These are phyloP conservation scores for Acanthococcus lagerstroemiae DNA, from an alignment of 2,888 invertebrate species.

Conservation along the genomic window DNA sequence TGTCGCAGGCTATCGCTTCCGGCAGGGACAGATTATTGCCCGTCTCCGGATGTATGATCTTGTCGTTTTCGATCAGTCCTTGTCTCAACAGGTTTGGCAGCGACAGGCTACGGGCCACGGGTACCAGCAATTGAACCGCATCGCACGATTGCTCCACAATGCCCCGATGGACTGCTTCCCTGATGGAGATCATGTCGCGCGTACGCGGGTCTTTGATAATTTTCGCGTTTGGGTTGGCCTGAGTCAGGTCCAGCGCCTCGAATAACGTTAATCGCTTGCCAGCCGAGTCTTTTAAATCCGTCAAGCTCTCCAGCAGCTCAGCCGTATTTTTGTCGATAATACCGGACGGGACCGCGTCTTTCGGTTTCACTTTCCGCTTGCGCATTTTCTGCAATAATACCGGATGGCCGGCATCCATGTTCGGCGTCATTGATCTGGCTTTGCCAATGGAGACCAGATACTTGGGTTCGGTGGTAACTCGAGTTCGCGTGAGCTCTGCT, in stretches of 20 bases:
- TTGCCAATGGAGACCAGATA: conserved; percentile 55
- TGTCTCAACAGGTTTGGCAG: conserved; percentile 75
- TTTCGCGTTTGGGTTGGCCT: conserved; percentile 63
- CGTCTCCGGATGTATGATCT: conserved; percentile 78
- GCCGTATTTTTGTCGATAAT: conserved; percentile 69
- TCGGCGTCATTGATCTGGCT: conserved; percentile 45
- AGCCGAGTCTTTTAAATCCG: conserved; percentile 49
- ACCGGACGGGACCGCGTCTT: conserved; percentile 66
- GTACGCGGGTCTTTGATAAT: conserved; percentile 72
- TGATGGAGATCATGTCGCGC: conserved; percentile 57
- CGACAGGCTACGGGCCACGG: conserved; percentile 67
- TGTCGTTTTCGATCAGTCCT: conserved; percentile 64
- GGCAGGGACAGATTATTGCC: conserved; percentile 65
- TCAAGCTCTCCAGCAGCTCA: conserved; percentile 53
- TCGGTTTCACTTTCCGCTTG: conserved; percentile 61
- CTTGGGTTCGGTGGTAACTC: conserved; percentile 54
- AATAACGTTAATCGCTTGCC: conserved; percentile 58
- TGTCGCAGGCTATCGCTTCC: conserved; percentile 79
- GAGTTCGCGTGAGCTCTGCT: conserved; percentile 50
- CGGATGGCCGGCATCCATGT: conserved; percentile 48
- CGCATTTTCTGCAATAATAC: conserved; percentile 66
- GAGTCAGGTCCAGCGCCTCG: conserved; percentile 60
- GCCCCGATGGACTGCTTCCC: conserved; percentile 73
- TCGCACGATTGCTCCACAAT: conserved; percentile 66
- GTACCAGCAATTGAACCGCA: conserved; percentile 61